phyloP scores from a whole-genome alignment of 2,797 vertebrate species.

The Salmo trutta region DNA sequence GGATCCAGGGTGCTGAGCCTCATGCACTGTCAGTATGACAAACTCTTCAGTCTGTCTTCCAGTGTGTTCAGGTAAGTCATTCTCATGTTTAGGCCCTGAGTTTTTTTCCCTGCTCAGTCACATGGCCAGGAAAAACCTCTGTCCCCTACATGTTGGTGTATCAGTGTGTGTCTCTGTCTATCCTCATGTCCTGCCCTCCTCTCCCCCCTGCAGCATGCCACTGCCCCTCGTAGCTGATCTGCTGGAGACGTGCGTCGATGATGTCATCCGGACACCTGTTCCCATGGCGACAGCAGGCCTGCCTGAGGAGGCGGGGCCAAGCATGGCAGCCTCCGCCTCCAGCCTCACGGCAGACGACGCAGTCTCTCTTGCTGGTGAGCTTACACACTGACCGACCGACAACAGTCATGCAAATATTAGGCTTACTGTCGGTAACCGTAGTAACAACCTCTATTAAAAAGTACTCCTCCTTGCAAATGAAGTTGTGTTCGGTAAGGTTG shows the following conservation, averaged over 20 bases:
- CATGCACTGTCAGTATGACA: conserved; percentile 23
- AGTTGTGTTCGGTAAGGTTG: background rate
- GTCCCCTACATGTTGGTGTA: background rate
- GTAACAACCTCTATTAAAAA: background rate
- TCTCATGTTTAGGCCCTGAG: conserved; percentile 9
- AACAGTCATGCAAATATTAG: background rate
- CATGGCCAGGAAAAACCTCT: background rate
- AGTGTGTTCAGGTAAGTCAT: conserved; percentile 49
- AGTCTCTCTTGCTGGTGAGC: conserved; percentile 68
- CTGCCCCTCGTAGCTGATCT: conserved; percentile 75
- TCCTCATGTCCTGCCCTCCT: background rate
- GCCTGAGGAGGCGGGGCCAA: conserved; percentile 66
- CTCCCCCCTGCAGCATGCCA: conserved; percentile 70
- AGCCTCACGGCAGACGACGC: conserved; percentile 54
- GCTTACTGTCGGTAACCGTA: background rate
- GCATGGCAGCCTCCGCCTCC: conserved; percentile 44
- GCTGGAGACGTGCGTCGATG: conserved; percentile 83
- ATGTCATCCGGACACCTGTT: conserved; percentile 62
- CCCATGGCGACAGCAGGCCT: conserved; percentile 52
- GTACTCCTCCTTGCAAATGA: background rate
- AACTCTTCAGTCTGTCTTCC: conserved; percentile 13
- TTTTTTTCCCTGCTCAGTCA: background rate
- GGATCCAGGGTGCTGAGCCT: background rate
- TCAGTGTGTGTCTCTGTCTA: background rate
- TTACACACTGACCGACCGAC: conserved; percentile 1